Evolutionary conservation across 1,140 invertebrate species (phyloP), one percentile per base, ranked within the genome.

Genomic region (Danaus plexippus): DNA sequence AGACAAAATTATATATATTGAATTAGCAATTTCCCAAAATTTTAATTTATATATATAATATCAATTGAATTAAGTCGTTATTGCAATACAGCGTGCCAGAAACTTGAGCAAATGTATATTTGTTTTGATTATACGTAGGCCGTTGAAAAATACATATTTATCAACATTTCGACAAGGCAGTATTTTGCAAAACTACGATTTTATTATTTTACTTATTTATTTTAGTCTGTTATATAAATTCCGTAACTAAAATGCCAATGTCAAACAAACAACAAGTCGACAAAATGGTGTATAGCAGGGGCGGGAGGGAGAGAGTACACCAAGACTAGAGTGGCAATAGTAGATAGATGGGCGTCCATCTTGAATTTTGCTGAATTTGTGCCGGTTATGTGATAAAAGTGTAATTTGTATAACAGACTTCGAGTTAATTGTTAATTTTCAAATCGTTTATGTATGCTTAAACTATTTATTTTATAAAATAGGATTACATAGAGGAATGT

Each of bases 351-450:
- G 85, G 86, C 86, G 86, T 88, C 86, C 86, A 88, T 88, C 86
- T 88, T 88, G 86, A 85, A 87, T 80, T 86, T 86, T 75, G 71
- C 82, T 81, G 80, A 77, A 77, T 86, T 86, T 80, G 80, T 85
- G 83, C 86, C 83, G 86, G 84, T 87, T 81, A 80, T 86, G 74
- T 85, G 82, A 80, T 79, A 80, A 77, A 83, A 84, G 80, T 83
- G 78, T 77, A 81, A 80, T 85, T 86, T 86, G 69, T 82, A 81
- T 79, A 77, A 74, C 73, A 68, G 69, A 79, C 75, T 77, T 71
- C 66, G 75, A 75, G 65, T 80, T 75, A 76, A 75, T 87, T 75
- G 69, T 82, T 85, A 80, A 71, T 86, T 85, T 81, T 81, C 61
- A 81, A 77, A 69, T 82, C 77, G 71, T 77, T 83, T 77, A 83